These are phyloP conservation scores for Aphrophora alni DNA, from an alignment of 2,888 invertebrate genomes.

Conservation along the genomic window DNA sequence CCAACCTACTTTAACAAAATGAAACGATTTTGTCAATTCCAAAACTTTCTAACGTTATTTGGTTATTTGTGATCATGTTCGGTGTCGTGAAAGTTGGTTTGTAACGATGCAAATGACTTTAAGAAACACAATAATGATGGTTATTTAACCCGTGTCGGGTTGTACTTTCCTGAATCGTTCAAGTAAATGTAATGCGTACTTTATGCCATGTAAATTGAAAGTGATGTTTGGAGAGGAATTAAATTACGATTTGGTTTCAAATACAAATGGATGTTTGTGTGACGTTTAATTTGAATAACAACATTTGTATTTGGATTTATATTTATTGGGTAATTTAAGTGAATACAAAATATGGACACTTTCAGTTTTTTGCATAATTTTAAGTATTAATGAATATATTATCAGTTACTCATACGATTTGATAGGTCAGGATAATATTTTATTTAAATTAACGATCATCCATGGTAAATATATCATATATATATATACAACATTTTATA, in stretches of 20 bases:
- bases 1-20: background rate
- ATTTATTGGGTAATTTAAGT: too few species aligned
- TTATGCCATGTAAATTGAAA: background rate
- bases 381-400: too few species aligned
- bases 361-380: too few species aligned
- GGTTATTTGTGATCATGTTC: background rate
- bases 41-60: background rate
- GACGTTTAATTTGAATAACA: too few species aligned
- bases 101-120: background rate
- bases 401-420: too few species aligned
- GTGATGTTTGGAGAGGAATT: background rate
- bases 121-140: background rate
- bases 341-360: too few species aligned
- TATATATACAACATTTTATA: too few species aligned
- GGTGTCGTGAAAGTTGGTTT: background rate
- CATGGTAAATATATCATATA: too few species aligned
- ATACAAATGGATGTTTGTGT: background rate
- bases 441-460: too few species aligned
- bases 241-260: background rate
- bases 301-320: too few species aligned
- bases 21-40: slow-evolving; percentile 6
- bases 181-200: background rate
- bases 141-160: background rate
- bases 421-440: too few species aligned
- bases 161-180: background rate